Base-by-base conservation (phyloP, 2,113 vertebrate species). In the Hucho hucho region DNA sequence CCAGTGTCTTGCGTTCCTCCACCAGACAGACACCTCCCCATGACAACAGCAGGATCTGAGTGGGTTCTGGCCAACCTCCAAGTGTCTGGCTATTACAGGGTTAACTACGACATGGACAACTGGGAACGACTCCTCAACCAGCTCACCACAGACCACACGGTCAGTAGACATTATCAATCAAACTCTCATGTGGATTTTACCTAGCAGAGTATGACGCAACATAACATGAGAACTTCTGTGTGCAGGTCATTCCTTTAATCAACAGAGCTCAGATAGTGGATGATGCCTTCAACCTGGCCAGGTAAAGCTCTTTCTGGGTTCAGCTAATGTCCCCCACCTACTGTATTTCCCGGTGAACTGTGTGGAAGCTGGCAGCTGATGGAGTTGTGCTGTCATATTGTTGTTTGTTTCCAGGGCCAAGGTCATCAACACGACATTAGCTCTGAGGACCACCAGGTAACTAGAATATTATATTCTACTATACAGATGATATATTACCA, bases 201-300 rank as follows among this genome's bases (percentile, higher is more conserved):
- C 53, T 56, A 20, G 20, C 53, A 56, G 16, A 1, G 1, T 56
- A 16, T 1, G 53, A 56, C 16, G 1, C 3, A 1, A 11, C 6
- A 22, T 22, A 61, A 61, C 58, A 11, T 22, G 0, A 3, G 0
- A 61, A 12, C n/a, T 9, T 20, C 22, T 63, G 14, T 61, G 18
- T 11, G 77, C 82, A 99, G 97, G 71, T 0, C 37, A 88, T 99
- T 80, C 92, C 97, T 0, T 29, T 95, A 49, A 91, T 97, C 65
- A 99, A 98, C 79, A 93, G 97, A 78, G 97, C 95, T 0, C 97
- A 99, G 88, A 87, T 99, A 29, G 94, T 99, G 0, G 90, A 96
- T 0, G 97, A 98, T 0, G 90, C 95, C n/a, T 99, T 99, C 75
- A 95, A 94, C 81, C 91, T 99, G 75, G 96, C 96, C 72, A 95